These are phyloP conservation scores for Cosmia trapezina DNA, from an alignment of 2,888 invertebrate genomes.

Conservation along the genomic window DNA sequence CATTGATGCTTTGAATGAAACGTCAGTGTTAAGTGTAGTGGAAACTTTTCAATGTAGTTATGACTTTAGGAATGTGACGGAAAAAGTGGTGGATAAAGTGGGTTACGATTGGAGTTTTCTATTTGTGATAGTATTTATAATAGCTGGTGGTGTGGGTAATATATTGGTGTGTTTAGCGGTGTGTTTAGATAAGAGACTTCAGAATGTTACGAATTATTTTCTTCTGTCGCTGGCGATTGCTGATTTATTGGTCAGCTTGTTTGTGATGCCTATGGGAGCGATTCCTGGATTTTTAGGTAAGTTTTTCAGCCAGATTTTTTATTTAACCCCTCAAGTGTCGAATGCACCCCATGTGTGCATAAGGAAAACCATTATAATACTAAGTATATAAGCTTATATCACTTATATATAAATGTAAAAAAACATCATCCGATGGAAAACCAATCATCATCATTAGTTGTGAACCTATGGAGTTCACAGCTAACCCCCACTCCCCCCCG, in stretches of 20 bases:
- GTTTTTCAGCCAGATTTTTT: conserved; percentile 71
- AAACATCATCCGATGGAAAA: too few species aligned
- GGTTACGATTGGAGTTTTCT: conserved; percentile 95
- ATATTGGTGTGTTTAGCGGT: conserved; percentile 98
- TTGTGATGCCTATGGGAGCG: conserved; percentile 99
- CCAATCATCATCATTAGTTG: too few species aligned
- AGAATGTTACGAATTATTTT: conserved; percentile 99
- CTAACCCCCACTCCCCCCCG: too few species aligned
- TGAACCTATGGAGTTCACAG: too few species aligned
- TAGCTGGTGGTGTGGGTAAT: conserved; percentile 97
- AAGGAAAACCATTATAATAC: too few species aligned
- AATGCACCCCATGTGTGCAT: too few species aligned
- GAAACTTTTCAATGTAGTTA: conserved; percentile 84
- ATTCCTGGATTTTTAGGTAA: conserved; percentile 98
- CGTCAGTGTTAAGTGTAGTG: conserved; percentile 66
- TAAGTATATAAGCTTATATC: too few species aligned
- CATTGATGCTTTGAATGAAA: conserved; percentile 74
- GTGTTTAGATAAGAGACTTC: conserved; percentile 96
- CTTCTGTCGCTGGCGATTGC: conserved; percentile 97
- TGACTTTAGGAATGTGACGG: conserved; percentile 77
- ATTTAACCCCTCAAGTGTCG: too few species aligned
- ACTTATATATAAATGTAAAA: too few species aligned
- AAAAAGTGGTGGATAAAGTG: conserved; percentile 69
- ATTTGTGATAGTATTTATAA: conserved; percentile 95
- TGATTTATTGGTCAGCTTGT: conserved; percentile 97